Evolutionary conservation across 2,113 vertebrate genomes (phyloP).

Genomic region (Mastomys coucha): DNA sequence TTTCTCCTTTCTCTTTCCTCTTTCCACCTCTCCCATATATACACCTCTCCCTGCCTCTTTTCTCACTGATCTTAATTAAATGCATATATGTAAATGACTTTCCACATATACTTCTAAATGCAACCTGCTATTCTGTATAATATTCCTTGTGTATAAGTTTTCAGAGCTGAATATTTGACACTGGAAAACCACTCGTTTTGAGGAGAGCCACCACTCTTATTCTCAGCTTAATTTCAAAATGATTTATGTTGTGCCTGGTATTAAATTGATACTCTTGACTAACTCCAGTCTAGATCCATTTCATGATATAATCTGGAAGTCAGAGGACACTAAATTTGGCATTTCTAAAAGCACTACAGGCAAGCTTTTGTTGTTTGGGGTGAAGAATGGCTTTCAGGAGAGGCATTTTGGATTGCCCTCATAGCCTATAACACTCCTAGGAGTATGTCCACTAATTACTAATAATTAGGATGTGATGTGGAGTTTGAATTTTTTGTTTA

Average conservation of each 20-base stretch:
- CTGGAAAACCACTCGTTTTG: too few species aligned
- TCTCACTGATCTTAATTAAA: neutral
- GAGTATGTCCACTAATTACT: neutral
- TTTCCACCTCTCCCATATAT: neutral
- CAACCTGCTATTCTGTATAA: neutral
- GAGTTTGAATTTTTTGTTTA: neutral
- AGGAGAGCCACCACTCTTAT: neutral
- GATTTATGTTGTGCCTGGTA: neutral
- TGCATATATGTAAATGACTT: neutral
- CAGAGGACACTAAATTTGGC: neutral
- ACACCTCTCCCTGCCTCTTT: neutral
- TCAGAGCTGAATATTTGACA: neutral
- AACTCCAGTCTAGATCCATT: neutral
- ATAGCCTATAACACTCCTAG: neutral
- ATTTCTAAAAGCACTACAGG: neutral
- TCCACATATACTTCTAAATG: neutral
- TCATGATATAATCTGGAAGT: neutral
- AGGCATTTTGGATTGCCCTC: neutral
- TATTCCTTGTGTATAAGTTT: neutral
- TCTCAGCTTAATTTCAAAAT: neutral
- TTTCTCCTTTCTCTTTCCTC: neutral
- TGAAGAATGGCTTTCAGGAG: neutral
- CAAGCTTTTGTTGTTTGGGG: neutral
- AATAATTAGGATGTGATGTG: neutral
- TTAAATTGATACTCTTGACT: neutral